Base-by-base conservation (phyloP, 2,888 invertebrate genomes). In the Coremacera marginata region DNA sequence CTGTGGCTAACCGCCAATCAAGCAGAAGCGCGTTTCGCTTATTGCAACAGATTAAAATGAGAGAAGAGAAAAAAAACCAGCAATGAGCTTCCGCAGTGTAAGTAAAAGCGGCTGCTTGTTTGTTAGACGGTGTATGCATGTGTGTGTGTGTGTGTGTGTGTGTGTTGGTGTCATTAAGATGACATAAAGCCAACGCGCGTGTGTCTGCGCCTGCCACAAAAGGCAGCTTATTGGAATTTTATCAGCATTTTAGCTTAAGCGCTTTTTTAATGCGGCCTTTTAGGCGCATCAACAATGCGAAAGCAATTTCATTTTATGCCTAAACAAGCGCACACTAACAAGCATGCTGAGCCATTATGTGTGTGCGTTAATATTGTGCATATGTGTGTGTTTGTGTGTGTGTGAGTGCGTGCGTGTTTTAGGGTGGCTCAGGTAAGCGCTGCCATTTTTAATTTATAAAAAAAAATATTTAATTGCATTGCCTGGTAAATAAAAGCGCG, bases 171-270 rank as follows among this genome's bases (percentile, higher is more conserved):
- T 75, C 78, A 78, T 79, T 78, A 77, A 75, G 77, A 80, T 80
- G 80, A 80, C 76, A 70, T 80, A 75, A 80, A 80, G 78, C 75
- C 1, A 4, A 14, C 27, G 22, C 22, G 57, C 63, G 55, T 52
- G 34, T 37, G 14, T 51, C 22, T 65, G 0, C 7, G 52, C 60
- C 37, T 55, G 67, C 73, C 75, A 71, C 77, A 79, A 76, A 76
- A 77, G 67, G 74, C 65, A 68, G 75, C 78, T 80, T 81, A 81
- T 80, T 81, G 77, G 78, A 74, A 78, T 80, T 81, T 80, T 80
- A 79, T 81, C 78, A 78, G 77, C 72, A 60, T 77, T 81, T 76
- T 76, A 49, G 60, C 27, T 62, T n/a, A 72, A 60, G 44, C 71
- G 25, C n/a, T 16, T 72, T 72, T 70, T 70, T 70, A 70, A 70